Evolutionary conservation across 2,797 vertebrate species (phyloP).

Genomic region (Scarus forsteni): DNA sequence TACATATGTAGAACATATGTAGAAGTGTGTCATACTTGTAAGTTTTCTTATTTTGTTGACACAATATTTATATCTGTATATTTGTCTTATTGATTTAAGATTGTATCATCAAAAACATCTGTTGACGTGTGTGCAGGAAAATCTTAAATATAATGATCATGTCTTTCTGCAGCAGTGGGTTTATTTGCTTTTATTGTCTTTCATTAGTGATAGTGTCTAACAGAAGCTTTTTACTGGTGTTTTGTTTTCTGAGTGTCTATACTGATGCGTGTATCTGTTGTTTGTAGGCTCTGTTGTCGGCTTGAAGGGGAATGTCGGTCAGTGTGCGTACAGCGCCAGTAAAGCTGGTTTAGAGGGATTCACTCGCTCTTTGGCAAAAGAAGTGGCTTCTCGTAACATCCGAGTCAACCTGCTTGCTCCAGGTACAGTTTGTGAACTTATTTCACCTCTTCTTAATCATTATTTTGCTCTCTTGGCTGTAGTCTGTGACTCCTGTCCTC

Average conservation of each 20-base stretch:
- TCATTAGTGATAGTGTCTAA: background rate
- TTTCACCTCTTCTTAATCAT: background rate
- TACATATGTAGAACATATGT: too few relatives aligned
- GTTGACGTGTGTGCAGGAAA: too few relatives aligned
- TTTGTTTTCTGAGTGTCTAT: background rate
- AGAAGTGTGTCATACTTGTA: too few relatives aligned
- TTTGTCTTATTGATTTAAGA: too few relatives aligned
- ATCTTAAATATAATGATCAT: too few relatives aligned
- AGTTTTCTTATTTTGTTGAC: too few relatives aligned
- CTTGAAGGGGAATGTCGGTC: slow-evolving; percentile 90
- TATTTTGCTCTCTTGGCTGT: background rate
- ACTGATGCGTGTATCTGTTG: slow-evolving; percentile 21
- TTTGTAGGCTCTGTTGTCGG: slow-evolving; percentile 91
- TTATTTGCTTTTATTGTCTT: too few relatives aligned
- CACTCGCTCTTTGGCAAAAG: slow-evolving; percentile 94
- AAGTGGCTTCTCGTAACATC: slow-evolving; percentile 91
- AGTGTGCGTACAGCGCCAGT: slow-evolving; percentile 91
- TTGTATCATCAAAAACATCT: too few relatives aligned
- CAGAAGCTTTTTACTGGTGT: background rate
- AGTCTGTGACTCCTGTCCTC: background rate
- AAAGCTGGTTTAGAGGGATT: slow-evolving; percentile 95
- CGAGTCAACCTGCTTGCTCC: slow-evolving; percentile 94
- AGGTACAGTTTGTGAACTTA: slow-evolving; percentile 75
- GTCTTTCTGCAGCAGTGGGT: too few relatives aligned
- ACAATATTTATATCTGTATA: too few relatives aligned